Percentiles rank a stretch among this genome's conserved stretches.
These are phyloP conservation scores for Fringilla coelebs DNA, from an alignment of 2,797 vertebrate genomes.

Conservation along the genomic window DNA sequence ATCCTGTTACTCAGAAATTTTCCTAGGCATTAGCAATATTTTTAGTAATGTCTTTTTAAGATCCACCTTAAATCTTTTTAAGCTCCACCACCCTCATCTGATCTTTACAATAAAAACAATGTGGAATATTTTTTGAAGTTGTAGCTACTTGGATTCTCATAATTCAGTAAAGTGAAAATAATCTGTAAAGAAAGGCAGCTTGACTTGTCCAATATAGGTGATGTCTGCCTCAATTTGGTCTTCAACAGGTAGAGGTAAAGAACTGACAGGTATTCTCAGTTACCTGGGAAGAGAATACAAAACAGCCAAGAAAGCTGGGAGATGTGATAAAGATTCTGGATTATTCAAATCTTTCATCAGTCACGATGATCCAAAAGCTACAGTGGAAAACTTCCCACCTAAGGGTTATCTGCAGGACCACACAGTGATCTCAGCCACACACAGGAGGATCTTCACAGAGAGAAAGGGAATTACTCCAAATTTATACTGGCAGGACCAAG, in stretches of 20 bases:
- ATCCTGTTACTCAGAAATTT: conserved; percentile 39
- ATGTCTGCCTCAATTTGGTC: neutral
- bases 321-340: neutral
- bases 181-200: neutral
- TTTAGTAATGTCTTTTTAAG: neutral
- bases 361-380: neutral
- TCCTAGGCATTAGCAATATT: neutral
- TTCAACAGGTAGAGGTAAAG: neutral
- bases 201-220: neutral
- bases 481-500: neutral
- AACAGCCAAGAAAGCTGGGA: neutral
- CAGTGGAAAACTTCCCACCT: neutral
- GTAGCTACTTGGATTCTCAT: neutral
- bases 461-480: neutral
- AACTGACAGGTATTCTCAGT: neutral
- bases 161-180: neutral
- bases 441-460: neutral
- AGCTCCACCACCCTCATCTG: conserved; percentile 3
- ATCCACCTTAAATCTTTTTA: neutral
- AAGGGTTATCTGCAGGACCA: neutral
- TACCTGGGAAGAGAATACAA: neutral
- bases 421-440: neutral
- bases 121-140: neutral
- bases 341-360: neutral
- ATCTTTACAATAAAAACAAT: conserved; percentile 7